Conservation (phyloP, 2,797 vertebrate genomes). For the Lagorchestes hirsutus region DNA sequence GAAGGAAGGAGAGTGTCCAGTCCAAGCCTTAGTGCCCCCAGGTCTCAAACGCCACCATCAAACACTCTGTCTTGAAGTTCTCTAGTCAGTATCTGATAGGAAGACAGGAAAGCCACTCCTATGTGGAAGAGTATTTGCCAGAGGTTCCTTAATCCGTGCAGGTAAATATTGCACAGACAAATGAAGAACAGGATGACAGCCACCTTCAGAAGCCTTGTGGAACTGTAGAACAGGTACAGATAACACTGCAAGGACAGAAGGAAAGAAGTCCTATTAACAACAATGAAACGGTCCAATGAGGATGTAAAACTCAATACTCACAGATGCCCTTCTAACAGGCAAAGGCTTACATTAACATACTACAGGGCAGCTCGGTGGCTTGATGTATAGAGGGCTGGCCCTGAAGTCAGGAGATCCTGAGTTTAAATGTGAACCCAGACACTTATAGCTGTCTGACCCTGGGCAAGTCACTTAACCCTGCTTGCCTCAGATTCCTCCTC, state of each 20-base stretch:
- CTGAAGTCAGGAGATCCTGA: not conserved
- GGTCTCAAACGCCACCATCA: conserved; percentile 91
- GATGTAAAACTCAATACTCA: accelerated
- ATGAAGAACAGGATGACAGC: conserved; percentile 87
- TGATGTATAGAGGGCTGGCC: not conserved
- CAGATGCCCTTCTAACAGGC: too few relatives aligned
- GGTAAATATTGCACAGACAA: conserved; percentile 91
- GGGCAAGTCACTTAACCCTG: not conserved
- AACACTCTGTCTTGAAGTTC: conserved; percentile 90
- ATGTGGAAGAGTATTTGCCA: conserved; percentile 97
- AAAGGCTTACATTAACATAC: not conserved
- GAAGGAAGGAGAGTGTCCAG: not conserved
- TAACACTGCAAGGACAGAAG: conserved; percentile 90
- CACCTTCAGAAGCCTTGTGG: conserved; percentile 90
- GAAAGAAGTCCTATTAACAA: conserved; percentile 37
- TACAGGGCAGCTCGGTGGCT: not conserved
- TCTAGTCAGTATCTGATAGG: conserved; percentile 90
- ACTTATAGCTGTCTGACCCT: not conserved
- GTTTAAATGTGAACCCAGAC: not conserved
- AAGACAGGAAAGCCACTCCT: conserved; percentile 91
- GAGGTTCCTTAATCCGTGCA: conserved; percentile 91
- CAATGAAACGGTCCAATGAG: accelerated
- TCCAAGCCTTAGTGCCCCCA: not conserved
- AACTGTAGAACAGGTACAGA: conserved; percentile 94
- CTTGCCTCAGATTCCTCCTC: not conserved